phyloP scores from a whole-genome alignment of 1,140 invertebrate species.

The Triops longicaudatus region DNA sequence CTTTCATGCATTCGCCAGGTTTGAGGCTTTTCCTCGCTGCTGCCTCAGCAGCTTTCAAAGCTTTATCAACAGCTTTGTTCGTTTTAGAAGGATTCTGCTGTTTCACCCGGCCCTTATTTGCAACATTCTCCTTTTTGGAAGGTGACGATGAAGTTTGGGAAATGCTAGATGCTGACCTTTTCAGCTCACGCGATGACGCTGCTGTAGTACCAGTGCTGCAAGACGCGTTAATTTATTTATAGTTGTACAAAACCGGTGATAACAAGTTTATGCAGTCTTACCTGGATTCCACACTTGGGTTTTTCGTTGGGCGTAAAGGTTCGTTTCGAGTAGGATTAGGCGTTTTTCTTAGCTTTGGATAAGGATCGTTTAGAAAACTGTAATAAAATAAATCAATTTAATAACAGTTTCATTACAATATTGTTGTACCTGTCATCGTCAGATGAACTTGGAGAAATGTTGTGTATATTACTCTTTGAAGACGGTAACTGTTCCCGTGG shows the following conservation, averaged over 20 bases:
- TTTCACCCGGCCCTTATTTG: background rate
- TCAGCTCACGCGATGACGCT: background rate
- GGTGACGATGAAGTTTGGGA: background rate
- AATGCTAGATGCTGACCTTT: background rate
- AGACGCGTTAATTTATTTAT: no score
- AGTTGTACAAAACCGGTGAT: no score
- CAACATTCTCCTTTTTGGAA: background rate
- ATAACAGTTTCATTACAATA: background rate
- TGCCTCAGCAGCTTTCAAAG: conserved; percentile 23
- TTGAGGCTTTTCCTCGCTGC: conserved; percentile 15
- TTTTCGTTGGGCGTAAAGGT: no score
- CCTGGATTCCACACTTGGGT: no score
- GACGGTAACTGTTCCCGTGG: background rate
- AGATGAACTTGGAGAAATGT: background rate
- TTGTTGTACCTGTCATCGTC: background rate
- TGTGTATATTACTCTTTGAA: background rate
- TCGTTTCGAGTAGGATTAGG: no score
- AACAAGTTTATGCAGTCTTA: no score
- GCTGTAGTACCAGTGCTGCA: background rate
- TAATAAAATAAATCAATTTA: background rate
- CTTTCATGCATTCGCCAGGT: conserved; percentile 18
- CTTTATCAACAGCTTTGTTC: conserved; percentile 19
- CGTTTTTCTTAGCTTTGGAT: background rate
- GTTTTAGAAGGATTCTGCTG: conserved; percentile 12
- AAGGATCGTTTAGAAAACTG: conserved; percentile 7